Evolutionary conservation across 2,113 vertebrate species (phyloP), one percentile per base, ranked within the genome.

Genomic region (Rhadina sibilatrix): DNA sequence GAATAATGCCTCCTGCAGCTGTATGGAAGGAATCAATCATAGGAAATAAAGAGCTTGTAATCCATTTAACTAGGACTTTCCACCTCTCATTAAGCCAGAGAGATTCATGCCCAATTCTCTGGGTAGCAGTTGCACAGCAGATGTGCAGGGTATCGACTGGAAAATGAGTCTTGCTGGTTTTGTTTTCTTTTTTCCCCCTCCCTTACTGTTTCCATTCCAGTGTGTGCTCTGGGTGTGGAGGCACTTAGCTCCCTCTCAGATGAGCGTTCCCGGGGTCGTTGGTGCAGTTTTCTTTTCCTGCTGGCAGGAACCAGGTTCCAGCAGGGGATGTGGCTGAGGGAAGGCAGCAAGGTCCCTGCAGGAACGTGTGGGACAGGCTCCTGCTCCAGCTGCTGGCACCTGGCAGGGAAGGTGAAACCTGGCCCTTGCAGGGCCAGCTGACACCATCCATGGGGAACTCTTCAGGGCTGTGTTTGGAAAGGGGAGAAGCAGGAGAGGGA

Each of bases 41-140:
- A 54, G 78, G 74, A 85, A 96, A 94, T 90, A 61, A 92, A 72
- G 66, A 87, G 87, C 82, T 90, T 76, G 78, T 96, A 95, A 96
- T 91, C 59, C 63, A 65, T 91, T 96, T 95, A 96, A 96, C 66
- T 17, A 40, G 93, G 87, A 65, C 91, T 96, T 94, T 93, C 96
- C 91, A 90, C 71, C 91, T 96, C 82, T 89, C 78, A 79, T 95
- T 89, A 93, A 91, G 85, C 33, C 54, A 53, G 74, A 84, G 81
- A 61, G 85, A 22, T 85, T 91, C 57, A 33, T 57, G 82, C 70
- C 81, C 50, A 42, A 87, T 80, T 95, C 95, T 93, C 78, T 88
- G 94, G 87, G 33, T 25, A 74, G 92, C 79, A 83, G 89, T 94
- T 71, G 81, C 70, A 10, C 77, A 79, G 95, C 93, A 95, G 81